A percentile compares a stretch with the other conserved stretches of the same genome.
Evolutionary conservation across 2,113 vertebrate species (phyloP).

Genomic region (Notarius quadriscutis): DNA sequence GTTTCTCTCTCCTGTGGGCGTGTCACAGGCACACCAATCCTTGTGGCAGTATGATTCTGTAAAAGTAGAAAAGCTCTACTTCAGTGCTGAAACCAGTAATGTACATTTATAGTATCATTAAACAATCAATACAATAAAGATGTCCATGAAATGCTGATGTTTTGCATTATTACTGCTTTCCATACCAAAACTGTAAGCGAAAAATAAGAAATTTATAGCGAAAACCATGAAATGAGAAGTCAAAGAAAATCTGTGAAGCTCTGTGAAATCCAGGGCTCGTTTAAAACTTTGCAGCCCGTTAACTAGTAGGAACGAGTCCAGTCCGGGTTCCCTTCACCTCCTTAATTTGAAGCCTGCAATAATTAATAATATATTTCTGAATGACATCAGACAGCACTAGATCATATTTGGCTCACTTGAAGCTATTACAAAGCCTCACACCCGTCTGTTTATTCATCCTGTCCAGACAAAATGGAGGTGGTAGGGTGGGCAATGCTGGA

Average conservation of each 20-base stretch:
- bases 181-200: no score
- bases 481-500: conserved; percentile 42
- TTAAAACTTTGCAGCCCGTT: conserved; percentile 45
- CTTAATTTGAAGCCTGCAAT: conserved; percentile 45
- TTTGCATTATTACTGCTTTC: neutral
- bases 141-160: neutral
- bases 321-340: neutral
- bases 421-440: conserved; percentile 41
- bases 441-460: conserved; percentile 42
- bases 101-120: neutral
- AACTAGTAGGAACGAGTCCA: conserved; percentile 30
- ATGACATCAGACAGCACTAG: conserved; percentile 52
- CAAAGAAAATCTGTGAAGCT: conserved; percentile 20
- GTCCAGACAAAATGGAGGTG: conserved; percentile 32
- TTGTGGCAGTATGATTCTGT: neutral
- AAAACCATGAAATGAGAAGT: neutral
- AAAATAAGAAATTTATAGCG: neutral
- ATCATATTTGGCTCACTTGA: conserved; percentile 53
- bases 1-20: neutral
- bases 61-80: neutral
- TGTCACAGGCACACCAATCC: conserved; percentile 1
- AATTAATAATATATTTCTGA: conserved; percentile 54
- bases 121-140: no score
- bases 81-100: neutral
- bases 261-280: conserved; percentile 43